Conservation (phyloP, 2,888 invertebrate species). For the Chaetoderma sp. region DNA sequence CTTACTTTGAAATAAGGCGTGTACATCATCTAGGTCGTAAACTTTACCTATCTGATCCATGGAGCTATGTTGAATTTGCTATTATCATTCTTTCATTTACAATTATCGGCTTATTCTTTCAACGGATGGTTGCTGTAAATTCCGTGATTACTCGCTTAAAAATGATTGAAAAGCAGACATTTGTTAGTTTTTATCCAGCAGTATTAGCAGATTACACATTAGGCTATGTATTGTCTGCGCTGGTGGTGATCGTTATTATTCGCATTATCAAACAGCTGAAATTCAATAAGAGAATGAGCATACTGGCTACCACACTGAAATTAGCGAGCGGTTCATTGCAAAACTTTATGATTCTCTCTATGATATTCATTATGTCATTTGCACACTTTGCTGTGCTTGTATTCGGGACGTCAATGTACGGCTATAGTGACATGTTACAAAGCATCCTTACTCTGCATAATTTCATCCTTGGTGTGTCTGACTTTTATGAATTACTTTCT, state of each 20-base stretch:
- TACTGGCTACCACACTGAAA: constrained; percentile 38
- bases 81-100: constrained; percentile 40
- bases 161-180: constrained; percentile 21
- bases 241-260: constrained; percentile 42
- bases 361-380: constrained; percentile 40
- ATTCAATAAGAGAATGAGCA: constrained; percentile 43
- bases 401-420: constrained; percentile 37
- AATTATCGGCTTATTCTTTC: constrained; percentile 43
- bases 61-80: constrained; percentile 44
- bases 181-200: constrained; percentile 47
- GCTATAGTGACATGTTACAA: constrained; percentile 30
- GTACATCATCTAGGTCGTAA: constrained; percentile 26
- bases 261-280: constrained; percentile 45
- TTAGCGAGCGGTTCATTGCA: constrained; percentile 25
- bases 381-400: constrained; percentile 33
- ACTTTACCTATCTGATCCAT: constrained; percentile 42
- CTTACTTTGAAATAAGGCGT: constrained; percentile 40
- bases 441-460: constrained; percentile 39
- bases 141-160: constrained; percentile 34
- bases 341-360: constrained; percentile 32
- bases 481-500: constrained; percentile 35
- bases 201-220: constrained; percentile 42
- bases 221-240: constrained; percentile 41
- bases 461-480: constrained; percentile 42
- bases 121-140: constrained; percentile 37